phyloP scores from a whole-genome alignment of 1,140 invertebrate genomes.

The Aphelenchoides fujianensis region DNA sequence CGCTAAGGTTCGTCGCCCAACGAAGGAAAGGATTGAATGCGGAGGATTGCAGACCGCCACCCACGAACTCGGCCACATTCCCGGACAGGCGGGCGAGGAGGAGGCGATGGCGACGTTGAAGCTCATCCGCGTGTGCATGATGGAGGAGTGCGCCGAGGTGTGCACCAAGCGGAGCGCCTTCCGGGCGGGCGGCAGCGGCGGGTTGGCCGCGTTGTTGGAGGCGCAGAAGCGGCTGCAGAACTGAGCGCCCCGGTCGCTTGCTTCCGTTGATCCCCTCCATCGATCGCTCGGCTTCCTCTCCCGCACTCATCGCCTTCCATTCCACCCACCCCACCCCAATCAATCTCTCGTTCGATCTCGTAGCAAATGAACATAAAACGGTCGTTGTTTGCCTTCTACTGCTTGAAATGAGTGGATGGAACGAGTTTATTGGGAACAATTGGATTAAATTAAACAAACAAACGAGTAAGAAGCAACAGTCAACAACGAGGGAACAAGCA shows the following conservation, averaged over 20 bases:
- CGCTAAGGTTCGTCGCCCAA: conserved; percentile 39
- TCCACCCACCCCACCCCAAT: no score
- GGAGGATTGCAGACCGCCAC: conserved; percentile 47
- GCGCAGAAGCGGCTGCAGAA: conserved; percentile 14
- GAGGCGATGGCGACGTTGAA: conserved; percentile 58
- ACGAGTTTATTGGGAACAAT: no score
- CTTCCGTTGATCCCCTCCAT: neutral
- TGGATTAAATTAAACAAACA: no score
- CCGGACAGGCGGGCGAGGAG: conserved; percentile 59
- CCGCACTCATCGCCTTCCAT: neutral
- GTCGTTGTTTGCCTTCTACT: neutral
- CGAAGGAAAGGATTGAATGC: neutral
- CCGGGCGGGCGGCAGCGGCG: neutral
- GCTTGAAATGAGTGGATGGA: no score
- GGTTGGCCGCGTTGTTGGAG: conserved; percentile 5
- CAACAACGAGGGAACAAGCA: conserved; percentile 7
- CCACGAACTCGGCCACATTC: conserved; percentile 60
- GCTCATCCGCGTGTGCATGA: conserved; percentile 60
- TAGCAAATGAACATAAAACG: neutral
- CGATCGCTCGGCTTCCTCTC: no score
- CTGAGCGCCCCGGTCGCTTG: neutral
- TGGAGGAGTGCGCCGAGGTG: conserved; percentile 48
- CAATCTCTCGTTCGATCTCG: no score
- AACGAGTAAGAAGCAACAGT: no score
- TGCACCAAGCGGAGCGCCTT: conserved; percentile 28